Evolutionary conservation across 2,113 vertebrate species (phyloP), one percentile per base, ranked within the genome.

Genomic region (Pygathrix nemaeus): DNA sequence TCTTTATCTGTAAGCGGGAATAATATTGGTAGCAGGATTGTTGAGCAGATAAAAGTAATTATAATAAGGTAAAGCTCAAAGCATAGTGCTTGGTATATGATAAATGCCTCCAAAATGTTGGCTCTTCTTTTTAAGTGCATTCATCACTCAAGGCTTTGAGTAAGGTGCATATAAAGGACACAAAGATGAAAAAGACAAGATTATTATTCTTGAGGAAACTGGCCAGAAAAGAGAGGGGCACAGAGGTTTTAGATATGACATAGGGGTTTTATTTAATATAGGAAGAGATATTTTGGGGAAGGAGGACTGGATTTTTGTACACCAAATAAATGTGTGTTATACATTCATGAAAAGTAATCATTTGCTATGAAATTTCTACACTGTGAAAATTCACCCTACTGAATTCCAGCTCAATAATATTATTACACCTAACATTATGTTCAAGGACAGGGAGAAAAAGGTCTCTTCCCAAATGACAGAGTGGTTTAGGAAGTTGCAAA

Each of bases 401-500:
- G 57, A 88, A 80, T 93, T 95, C 81, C 48, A 90, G 45, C 48
- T 57, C n/a, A 45, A 79, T 90, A 40, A 32, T 75, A 70, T 66
- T 87, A 75, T 88, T 72, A 80, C 30, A 94, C 27, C 23, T 18
- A 87, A 45, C 5, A 72, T 66, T 66, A 40, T 93, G 48, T 72
- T 96, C 43, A 88, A 76, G 8, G 59, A 20, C 14, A 23, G 8
- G 61, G 96, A 82, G 55, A 73, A 86, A 83, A 75, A 7, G 25
- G 2, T 92, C 45, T 75, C 48, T 45, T 12, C 6, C 66, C 10
- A 86, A 79, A 88, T 87, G 45, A 76, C 35, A 82, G 43, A 59
- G n/a, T 80, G 16, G 12, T 81, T 96, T 68, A 64, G 45, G n/a
- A 88, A 95, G 48, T 27, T 35, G 48, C 75, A 89, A 92, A 92